Evolutionary conservation across 2,113 vertebrate species (phyloP).

Genomic region (Ciconia stormi): DNA sequence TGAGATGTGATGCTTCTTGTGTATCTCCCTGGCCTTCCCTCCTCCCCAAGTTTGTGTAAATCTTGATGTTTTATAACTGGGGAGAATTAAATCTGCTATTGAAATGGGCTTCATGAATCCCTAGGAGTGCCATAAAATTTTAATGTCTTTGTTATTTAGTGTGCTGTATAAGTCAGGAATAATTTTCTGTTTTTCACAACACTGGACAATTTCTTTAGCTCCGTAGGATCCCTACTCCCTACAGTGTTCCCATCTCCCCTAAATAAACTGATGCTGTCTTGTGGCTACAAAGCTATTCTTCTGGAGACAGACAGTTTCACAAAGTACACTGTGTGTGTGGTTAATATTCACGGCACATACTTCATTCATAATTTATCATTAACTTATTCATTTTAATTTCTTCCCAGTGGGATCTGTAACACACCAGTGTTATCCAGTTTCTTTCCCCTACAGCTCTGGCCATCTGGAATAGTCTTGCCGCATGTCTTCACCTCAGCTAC

Average conservation of each 20-base stretch:
- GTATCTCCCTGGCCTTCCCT: background rate
- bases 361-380: conserved; percentile 62
- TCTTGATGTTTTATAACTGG: conserved; percentile 57
- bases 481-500: conserved; percentile 49
- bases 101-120: conserved; percentile 55
- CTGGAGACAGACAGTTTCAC: conserved; percentile 18
- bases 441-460: conserved; percentile 5
- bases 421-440: conserved; percentile 36
- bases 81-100: conserved; percentile 58
- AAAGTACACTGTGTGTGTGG: conserved; percentile 21
- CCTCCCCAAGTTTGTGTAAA: conserved; percentile 39
- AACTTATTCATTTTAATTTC: conserved; percentile 52
- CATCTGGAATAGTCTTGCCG: conserved; percentile 29
- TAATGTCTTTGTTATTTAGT: conserved; percentile 65
- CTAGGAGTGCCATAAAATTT: conserved; percentile 60
- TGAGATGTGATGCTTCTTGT: background rate
- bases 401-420: conserved; percentile 17
- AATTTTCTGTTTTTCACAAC: conserved; percentile 37
- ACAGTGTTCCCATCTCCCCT: conserved; percentile 20
- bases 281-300: conserved; percentile 17
- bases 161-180: conserved; percentile 24
- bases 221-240: conserved; percentile 36
- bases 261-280: conserved; percentile 48
- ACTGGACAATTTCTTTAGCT: background rate
- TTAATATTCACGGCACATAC: conserved; percentile 49